phyloP scores from a whole-genome alignment of 1,140 invertebrate species.

The Drosophila ironensis region DNA sequence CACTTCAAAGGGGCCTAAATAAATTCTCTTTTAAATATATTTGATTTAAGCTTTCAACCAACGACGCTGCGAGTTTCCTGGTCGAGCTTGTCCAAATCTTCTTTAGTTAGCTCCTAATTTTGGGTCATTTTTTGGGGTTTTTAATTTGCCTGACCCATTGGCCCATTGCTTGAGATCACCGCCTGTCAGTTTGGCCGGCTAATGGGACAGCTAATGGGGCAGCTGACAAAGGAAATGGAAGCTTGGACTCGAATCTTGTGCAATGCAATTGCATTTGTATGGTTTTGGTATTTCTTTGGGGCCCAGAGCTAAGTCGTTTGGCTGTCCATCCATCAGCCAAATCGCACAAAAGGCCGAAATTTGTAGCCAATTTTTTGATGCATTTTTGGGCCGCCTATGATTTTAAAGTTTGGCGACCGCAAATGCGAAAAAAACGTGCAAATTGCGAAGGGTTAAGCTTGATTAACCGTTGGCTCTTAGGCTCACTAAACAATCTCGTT shows the following conservation, averaged over 20 bases:
- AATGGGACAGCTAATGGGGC: constrained; percentile 14
- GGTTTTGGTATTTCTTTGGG: not conserved
- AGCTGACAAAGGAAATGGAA: not conserved
- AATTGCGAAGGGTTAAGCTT: constrained; percentile 43
- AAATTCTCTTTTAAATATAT: no score
- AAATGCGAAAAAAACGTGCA: constrained; percentile 12
- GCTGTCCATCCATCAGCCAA: not conserved
- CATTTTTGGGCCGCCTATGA: constrained; percentile 60
- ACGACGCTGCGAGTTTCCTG: no score
- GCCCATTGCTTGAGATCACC: constrained; percentile 9
- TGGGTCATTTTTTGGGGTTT: not conserved
- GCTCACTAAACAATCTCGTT: no score
- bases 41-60: no score
- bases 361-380: no score
- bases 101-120: no score
- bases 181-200: constrained; percentile 5
- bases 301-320: not conserved
- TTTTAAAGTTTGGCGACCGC: constrained; percentile 40
- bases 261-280: constrained; percentile 28
- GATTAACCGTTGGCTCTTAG: no score
- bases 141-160: constrained; percentile 51
- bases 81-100: no score
- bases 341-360: constrained; percentile 24
- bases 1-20: no score
- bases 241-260: not conserved